These are phyloP conservation scores for Ameiurus melas DNA, from an alignment of 2,113 vertebrate species.

Conservation along the genomic window DNA sequence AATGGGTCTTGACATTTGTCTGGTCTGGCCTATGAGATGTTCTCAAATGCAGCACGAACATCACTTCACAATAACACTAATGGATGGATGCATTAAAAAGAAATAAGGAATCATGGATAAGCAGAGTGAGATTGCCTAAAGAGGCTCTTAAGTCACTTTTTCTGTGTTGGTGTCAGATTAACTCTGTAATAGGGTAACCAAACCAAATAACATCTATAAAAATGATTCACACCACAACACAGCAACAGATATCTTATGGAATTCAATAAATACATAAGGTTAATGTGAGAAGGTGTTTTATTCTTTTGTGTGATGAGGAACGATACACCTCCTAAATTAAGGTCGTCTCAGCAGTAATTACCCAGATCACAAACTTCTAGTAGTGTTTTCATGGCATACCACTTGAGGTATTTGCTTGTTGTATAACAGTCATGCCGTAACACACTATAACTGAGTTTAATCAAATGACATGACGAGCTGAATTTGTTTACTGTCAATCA, in stretches of 20 bases:
- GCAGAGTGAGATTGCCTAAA: not conserved
- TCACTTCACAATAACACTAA: constrained; percentile 33
- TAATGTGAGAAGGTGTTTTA: not conserved
- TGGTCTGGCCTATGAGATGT: constrained; percentile 37
- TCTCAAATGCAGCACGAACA: constrained; percentile 36
- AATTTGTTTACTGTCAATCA: constrained; percentile 22
- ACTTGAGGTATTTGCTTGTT: not conserved
- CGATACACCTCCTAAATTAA: not conserved
- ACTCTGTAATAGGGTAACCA: not conserved
- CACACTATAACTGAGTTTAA: constrained; percentile 1
- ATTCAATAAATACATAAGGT: not conserved
- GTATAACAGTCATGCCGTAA: constrained; percentile 9
- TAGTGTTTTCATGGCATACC: not conserved
- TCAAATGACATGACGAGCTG: constrained; percentile 30
- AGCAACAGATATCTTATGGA: constrained; percentile 1
- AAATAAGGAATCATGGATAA: not conserved
- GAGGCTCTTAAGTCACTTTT: not conserved
- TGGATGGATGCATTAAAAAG: constrained; percentile 47
- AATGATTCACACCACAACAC: not conserved
- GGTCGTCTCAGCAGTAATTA: not conserved
- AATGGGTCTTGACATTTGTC: constrained; percentile 46
- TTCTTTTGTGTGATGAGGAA: not conserved
- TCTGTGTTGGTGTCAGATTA: constrained; percentile 1
- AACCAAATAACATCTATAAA: not conserved
- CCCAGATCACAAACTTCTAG: constrained; percentile 5